Percentiles rank a stretch among this genome's conserved stretches.
phyloP scores from a whole-genome alignment of 2,888 invertebrate species.

The Glaucopsyche alexis region DNA sequence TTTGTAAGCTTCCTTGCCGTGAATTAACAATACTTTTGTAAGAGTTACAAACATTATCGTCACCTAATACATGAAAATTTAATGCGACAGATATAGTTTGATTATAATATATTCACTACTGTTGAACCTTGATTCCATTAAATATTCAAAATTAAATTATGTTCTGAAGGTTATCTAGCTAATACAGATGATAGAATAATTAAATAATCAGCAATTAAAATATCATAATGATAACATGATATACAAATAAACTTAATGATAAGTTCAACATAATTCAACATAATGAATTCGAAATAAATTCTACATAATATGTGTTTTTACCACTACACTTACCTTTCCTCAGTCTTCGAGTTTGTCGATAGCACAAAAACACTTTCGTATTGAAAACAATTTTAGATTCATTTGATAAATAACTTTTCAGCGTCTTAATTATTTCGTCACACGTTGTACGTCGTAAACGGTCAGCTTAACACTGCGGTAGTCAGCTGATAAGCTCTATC shows the following conservation, averaged over 20 bases:
- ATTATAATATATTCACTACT: no score
- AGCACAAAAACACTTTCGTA: slow-evolving; percentile 4
- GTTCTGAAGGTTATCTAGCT: no score
- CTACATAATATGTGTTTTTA: neutral
- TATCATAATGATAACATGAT: neutral
- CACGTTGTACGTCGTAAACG: neutral
- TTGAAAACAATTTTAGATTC: neutral
- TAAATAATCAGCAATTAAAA: slow-evolving; percentile 1
- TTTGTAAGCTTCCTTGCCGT: no score
- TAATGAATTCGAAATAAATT: neutral
- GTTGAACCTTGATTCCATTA: no score
- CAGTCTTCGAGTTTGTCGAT: slow-evolving; percentile 1
- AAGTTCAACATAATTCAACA: neutral
- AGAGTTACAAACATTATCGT: no score
- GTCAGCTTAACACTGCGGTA: neutral
- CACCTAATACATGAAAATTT: no score
- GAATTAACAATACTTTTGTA: no score
- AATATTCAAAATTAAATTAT: no score
- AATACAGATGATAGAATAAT: no score
- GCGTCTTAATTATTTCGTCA: neutral
- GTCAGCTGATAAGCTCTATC: slow-evolving; percentile 14
- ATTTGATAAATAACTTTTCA: neutral
- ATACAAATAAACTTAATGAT: slow-evolving; percentile 1
- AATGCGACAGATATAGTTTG: no score
- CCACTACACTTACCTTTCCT: neutral